phyloP scores from a whole-genome alignment of 2,113 vertebrate species.

The Macaca mulatta region DNA sequence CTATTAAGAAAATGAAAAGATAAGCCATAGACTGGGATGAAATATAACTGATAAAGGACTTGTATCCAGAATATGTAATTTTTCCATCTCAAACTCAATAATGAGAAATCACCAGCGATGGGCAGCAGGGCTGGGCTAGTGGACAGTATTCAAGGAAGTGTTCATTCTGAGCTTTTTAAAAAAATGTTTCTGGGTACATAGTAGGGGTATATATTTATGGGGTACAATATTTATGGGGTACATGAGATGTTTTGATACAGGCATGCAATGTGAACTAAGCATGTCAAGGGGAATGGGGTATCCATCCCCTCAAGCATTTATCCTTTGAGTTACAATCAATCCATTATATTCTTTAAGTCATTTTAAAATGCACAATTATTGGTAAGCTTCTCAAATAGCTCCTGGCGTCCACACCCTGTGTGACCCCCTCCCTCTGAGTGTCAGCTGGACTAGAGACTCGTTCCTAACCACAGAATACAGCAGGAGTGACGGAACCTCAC shows the following conservation, averaged over 20 bases:
- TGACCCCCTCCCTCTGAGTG: neutral
- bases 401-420: neutral
- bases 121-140: neutral
- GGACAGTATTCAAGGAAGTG: rapidly evolving
- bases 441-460: neutral
- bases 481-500: neutral
- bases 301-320: too few relatives aligned
- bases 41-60: neutral
- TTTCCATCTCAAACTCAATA: neutral
- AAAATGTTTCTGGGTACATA: too few relatives aligned
- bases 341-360: too few relatives aligned
- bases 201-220: too few relatives aligned
- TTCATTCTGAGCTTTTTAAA: neutral
- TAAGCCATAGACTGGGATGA: neutral
- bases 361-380: too few relatives aligned
- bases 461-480: neutral
- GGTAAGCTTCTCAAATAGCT: neutral
- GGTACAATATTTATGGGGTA: too few relatives aligned
- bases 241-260: too few relatives aligned
- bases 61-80: neutral
- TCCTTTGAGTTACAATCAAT: too few relatives aligned
- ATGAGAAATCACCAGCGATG: neutral
- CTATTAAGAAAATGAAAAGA: neutral
- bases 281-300: too few relatives aligned
- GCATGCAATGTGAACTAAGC: too few relatives aligned